Evolutionary conservation across 2,113 vertebrate species (phyloP).

Genomic region (Progne subis): DNA sequence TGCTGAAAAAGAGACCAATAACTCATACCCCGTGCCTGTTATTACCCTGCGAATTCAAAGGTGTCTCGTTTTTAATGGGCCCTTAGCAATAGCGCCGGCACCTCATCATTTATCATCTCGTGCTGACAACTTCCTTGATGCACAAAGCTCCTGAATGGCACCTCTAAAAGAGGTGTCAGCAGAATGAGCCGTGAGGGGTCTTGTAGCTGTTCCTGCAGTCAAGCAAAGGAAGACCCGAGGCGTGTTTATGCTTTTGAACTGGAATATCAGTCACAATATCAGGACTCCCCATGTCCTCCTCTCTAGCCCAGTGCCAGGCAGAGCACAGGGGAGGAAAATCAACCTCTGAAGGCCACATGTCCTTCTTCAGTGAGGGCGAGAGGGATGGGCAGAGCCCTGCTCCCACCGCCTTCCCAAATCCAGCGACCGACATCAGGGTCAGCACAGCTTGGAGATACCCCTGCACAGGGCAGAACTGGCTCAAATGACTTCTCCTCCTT

Average conservation of each 20-base stretch:
- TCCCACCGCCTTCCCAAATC: not conserved
- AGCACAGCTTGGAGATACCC: not conserved
- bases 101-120: slow-evolving; percentile 50
- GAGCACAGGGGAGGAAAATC: not conserved
- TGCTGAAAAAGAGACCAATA: slow-evolving; percentile 48
- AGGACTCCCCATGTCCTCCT: not conserved
- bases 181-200: not conserved
- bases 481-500: not conserved
- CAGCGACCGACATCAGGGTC: rapidly evolving
- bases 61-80: slow-evolving; percentile 55
- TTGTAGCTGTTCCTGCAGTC: not conserved
- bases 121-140: slow-evolving; percentile 21
- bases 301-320: not conserved
- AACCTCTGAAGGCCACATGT: not conserved
- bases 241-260: not conserved
- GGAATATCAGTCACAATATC: not conserved
- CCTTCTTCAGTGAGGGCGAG: not conserved
- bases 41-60: slow-evolving; percentile 62
- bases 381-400: not conserved
- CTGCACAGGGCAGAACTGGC: not conserved
- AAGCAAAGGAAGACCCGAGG: not conserved
- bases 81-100: slow-evolving; percentile 39
- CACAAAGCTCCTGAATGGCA: slow-evolving; percentile 26
- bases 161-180: slow-evolving; percentile 12
- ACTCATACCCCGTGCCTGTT: slow-evolving; percentile 37